These are phyloP conservation scores for Platycercus adscitus DNA, from an alignment of 2,113 vertebrate genomes.

Conservation along the genomic window DNA sequence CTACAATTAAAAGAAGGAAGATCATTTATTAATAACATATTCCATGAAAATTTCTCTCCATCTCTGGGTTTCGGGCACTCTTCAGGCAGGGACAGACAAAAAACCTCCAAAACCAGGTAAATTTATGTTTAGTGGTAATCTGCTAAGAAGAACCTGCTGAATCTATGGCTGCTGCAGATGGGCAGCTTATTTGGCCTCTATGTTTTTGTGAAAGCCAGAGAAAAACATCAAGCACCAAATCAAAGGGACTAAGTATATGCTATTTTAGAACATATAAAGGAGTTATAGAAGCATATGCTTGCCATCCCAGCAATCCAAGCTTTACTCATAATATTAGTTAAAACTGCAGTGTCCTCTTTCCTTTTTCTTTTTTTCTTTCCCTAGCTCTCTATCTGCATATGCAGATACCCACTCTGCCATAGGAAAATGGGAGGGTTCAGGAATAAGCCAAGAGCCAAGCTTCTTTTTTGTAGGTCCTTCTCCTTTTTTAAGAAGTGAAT, in stretches of 20 bases:
- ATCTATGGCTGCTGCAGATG: not conserved
- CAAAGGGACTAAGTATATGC: not conserved
- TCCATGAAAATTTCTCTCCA: not conserved
- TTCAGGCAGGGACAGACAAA: not conserved
- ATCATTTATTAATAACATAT: not conserved
- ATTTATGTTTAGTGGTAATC: not conserved
- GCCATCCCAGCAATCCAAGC: not conserved
- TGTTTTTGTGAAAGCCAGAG: not conserved
- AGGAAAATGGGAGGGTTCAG: not conserved
- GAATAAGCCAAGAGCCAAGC: not conserved
- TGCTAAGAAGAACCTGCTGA: not conserved
- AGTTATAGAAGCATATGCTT: not conserved
- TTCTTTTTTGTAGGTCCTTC: not conserved
- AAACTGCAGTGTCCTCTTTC: not conserved
- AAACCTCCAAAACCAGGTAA: not conserved
- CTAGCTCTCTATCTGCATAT: not conserved
- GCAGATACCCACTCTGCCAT: not conserved
- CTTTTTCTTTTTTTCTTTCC: not conserved
- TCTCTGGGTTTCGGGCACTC: not conserved
- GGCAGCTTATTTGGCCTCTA: not conserved
- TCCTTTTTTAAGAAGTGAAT: not conserved
- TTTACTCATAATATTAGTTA: not conserved
- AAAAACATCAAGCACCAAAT: not conserved
- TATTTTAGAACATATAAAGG: not conserved
- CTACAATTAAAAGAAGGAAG: not conserved